These are phyloP conservation scores for Pipra filicauda DNA, from an alignment of 2,113 vertebrate species.

Conservation along the genomic window DNA sequence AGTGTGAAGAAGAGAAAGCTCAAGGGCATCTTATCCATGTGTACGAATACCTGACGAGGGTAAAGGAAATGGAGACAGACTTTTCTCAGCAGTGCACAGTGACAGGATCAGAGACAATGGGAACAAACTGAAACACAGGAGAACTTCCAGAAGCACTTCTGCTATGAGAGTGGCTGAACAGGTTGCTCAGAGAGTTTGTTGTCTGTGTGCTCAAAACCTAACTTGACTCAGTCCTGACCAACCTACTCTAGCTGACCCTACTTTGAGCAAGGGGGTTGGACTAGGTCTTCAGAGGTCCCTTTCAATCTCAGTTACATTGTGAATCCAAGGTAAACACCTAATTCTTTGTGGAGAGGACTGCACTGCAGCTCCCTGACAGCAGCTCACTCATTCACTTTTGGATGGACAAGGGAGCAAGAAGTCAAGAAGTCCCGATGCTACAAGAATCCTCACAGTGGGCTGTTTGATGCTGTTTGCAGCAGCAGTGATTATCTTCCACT, in stretches of 20 bases:
- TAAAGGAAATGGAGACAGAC: background rate
- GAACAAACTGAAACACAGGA: background rate
- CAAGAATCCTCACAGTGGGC: rapidly evolving
- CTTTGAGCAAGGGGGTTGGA: background rate
- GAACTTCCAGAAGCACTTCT: background rate
- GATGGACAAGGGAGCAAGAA: background rate
- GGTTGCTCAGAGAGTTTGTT: background rate
- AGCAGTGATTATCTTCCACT: background rate
- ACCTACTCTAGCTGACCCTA: background rate
- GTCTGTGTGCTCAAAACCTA: background rate
- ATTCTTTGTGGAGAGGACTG: background rate
- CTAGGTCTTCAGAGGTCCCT: background rate
- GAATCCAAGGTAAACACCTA: background rate
- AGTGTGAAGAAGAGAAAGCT: background rate
- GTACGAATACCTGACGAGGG: background rate
- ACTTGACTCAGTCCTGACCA: background rate
- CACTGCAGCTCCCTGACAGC: background rate
- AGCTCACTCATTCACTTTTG: background rate
- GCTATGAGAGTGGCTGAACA: background rate
- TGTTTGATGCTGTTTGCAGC: background rate
- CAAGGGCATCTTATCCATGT: background rate
- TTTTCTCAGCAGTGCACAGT: background rate
- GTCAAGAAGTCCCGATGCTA: background rate
- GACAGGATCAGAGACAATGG: background rate
- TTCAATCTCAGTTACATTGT: background rate